phyloP scores from a whole-genome alignment of 1,140 invertebrate genomes.

The Drosophila yakuba region DNA sequence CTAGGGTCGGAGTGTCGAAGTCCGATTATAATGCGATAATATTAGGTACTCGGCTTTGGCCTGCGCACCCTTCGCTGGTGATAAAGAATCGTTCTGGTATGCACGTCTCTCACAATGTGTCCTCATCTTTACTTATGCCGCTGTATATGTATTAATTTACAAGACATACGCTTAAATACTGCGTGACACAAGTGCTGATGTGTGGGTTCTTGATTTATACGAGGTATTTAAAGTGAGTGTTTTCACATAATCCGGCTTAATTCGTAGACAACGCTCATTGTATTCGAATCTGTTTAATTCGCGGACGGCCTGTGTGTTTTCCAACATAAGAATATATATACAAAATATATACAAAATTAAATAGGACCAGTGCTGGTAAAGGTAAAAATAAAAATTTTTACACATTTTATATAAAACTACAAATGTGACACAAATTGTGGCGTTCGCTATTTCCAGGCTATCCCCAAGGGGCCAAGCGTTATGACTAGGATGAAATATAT shows the following conservation, averaged over 20 bases:
- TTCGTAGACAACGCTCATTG: conserved; percentile 59
- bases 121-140: background rate
- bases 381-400: conserved; percentile 37
- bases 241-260: conserved; percentile 61
- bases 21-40: conserved; percentile 28
- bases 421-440: conserved; percentile 5
- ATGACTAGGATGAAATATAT: conserved; percentile 24
- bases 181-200: conserved; percentile 1
- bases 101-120: background rate
- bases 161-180: conserved; percentile 2
- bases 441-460: conserved; percentile 31
- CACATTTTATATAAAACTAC: background rate
- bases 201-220: conserved; percentile 11
- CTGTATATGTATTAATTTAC: background rate
- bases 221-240: conserved; percentile 74
- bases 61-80: conserved; percentile 20
- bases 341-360: conserved; percentile 25
- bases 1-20: conserved; percentile 18
- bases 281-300: conserved; percentile 33
- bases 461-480: conserved; percentile 14
- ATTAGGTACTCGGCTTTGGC: conserved; percentile 18
- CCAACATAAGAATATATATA: conserved; percentile 13
- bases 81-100: conserved; percentile 29
- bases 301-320: conserved; percentile 26
- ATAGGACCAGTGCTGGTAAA: conserved; percentile 29